Evolutionary conservation across 2,888 invertebrate species (phyloP), one percentile per base, ranked within the genome.

Genomic region (Melieria omissa): DNA sequence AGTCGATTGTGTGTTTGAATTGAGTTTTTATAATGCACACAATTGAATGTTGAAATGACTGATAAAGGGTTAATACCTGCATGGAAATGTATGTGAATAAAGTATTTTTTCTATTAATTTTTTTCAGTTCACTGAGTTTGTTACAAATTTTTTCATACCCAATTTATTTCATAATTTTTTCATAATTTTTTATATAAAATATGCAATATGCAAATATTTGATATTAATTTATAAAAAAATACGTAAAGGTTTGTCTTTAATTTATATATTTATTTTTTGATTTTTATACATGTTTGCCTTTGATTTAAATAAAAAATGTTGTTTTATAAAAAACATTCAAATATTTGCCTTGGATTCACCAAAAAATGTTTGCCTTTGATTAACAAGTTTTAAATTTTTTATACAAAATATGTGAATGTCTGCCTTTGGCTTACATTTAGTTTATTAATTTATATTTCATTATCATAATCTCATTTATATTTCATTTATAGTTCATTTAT

Each of bases 251-350:
- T 60, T 41, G 2, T 6, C 29, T 60, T 60, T 60, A 60, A 29
- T 60, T 60, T 29, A 60, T 60, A 16, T 60, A 16, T 16, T 60
- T 16, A 16, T 60, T 16, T 29, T 41, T 60, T 60, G 16, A 8
- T 60, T 60, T 60, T 29, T 42, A 16, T 60, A 60, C 29, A 16
- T 42, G n/a, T 5, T 60, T 60, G 5, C 29, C n/a, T 42, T 60
- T 60, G n/a, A 60, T 29, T 60, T 60, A 16, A 60, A 16, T 41
- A 12, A 16, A 41, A 16, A 6, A 16, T 60, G 5, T 8, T 60
- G 8, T 10, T 6, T 41, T 60, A 16, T 8, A 6, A 16, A 16
- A 5, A 4, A 9, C 29, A 16, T 60, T n/a, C 3, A 12, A 16
- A 16, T n/a, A 60, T 60, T 60, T 60, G n/a, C n/a, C 4, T 60